Percentiles rank a stretch among this genome's conserved stretches.
phyloP scores from a whole-genome alignment of 2,888 invertebrate genomes.

The Eustalomyia histrio region DNA sequence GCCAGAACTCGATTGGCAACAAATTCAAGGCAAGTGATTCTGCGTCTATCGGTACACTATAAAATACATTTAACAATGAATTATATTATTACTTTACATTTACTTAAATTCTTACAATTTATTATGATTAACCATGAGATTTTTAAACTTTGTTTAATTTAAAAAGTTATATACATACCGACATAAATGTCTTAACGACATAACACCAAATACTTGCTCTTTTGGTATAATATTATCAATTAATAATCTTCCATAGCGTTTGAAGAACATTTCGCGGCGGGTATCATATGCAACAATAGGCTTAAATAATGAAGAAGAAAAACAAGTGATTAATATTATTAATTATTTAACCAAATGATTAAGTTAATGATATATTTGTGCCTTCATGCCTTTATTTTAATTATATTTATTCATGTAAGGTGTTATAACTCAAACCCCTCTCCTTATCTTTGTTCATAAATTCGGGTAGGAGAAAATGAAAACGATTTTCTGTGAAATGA shows the following conservation, averaged over 20 bases:
- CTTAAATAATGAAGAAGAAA: slow-evolving; percentile 69
- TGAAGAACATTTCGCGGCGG: slow-evolving; percentile 76
- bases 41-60: too few species aligned
- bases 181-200: slow-evolving; percentile 87
- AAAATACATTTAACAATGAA: background rate
- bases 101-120: background rate
- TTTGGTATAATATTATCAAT: slow-evolving; percentile 76
- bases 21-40: too few species aligned
- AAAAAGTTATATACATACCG: too few species aligned
- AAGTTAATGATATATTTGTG: too few species aligned
- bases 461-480: too few species aligned
- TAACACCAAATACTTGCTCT: slow-evolving; percentile 78
- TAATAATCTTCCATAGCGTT: slow-evolving; percentile 76
- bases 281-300: slow-evolving; percentile 70
- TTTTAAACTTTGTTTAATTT: slow-evolving; percentile 25
- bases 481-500: too few species aligned
- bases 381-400: too few species aligned
- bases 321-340: background rate
- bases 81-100: background rate
- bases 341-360: background rate
- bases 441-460: too few species aligned
- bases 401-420: too few species aligned
- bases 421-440: too few species aligned
- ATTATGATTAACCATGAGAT: background rate
- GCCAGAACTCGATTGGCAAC: too few species aligned